Evolutionary conservation across 2,797 vertebrate species (phyloP).

Genomic region (Anableps anableps): DNA sequence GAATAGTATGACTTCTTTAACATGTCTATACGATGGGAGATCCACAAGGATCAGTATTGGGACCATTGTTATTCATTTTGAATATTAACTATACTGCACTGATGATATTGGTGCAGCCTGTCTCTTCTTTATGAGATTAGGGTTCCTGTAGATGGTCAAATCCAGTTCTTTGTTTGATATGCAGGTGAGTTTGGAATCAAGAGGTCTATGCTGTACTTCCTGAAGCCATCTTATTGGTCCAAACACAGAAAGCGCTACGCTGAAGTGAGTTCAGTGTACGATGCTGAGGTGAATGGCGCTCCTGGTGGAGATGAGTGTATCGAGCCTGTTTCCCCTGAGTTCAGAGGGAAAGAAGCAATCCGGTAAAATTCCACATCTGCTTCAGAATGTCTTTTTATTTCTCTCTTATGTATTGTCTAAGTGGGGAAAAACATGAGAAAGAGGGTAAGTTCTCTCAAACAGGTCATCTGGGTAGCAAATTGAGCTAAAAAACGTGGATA

Average conservation of each 20-base stretch:
- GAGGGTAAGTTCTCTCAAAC: neutral
- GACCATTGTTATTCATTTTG: neutral
- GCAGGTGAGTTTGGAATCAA: constrained; percentile 91
- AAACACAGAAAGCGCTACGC: constrained; percentile 87
- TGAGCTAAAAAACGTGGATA: neutral
- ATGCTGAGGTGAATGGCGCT: constrained; percentile 83
- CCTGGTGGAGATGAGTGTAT: constrained; percentile 81
- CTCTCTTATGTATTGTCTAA: neutral
- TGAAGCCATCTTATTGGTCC: constrained; percentile 95
- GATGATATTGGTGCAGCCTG: neutral
- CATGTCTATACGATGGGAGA: neutral
- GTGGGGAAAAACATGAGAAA: neutral
- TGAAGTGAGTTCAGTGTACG: constrained; percentile 85
- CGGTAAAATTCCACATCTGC: constrained; percentile 79
- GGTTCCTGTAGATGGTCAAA: neutral
- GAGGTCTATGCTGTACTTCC: constrained; percentile 88
- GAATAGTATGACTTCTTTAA: neutral
- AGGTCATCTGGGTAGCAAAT: neutral
- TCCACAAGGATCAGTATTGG: neutral
- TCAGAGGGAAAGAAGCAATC: constrained; percentile 95
- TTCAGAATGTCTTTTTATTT: neutral
- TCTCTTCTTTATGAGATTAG: neutral
- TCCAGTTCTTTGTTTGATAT: neutral
- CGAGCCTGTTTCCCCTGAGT: constrained; percentile 89
- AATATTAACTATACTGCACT: neutral